Base-by-base conservation (phyloP, 2,113 vertebrate species). In the Coregonus clupeaformis region DNA sequence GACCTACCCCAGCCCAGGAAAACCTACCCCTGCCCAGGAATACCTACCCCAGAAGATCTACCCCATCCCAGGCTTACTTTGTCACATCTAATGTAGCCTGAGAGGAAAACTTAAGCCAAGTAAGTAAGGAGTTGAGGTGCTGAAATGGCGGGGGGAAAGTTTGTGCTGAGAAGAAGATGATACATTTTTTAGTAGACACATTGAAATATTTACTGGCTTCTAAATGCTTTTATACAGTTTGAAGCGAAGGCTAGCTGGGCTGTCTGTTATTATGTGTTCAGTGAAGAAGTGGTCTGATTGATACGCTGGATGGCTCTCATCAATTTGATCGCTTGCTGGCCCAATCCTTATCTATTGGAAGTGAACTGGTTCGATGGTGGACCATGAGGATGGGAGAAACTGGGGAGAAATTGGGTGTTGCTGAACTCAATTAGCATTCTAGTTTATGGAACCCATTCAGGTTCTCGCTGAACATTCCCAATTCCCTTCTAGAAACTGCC, bases 101-200 rank as follows among this genome's bases (percentile, higher is more conserved):
- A 86, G 62, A 75, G 71, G 71, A 69, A 18, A 55, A 29, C 64
- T 3, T 36, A n/a, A 36, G 6, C 32, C 32, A 36, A 36, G 32
- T 36, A 36, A 60, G n/a, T 49, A 7, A 74, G n/a, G 42, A 86
- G 55, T 86, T 85, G 14, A 47, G 47, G 76, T 72, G 68, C 3
- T 1, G 30, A 1, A n/a, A 57, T 52, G 16, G 12, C 16, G 14
- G 47, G 13, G 13, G 24, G 6, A 60, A 73, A 69, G 12, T 25
- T 42, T 49, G 3, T 25, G 14, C 14, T 52, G 49, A 18, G 5
- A 13, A 52, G 14, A 52, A 27, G 1, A 27, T 5, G 3, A 13
- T 7, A 52, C n/a, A n/a, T 1, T 52, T 52, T 52, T 52, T 52
- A 36, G 32, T 36, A 36, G 32, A 36, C 32, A 1, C 32, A 36